Conservation (phyloP, 2,113 vertebrate species). For the Brachyhypopomus gauderio region DNA sequence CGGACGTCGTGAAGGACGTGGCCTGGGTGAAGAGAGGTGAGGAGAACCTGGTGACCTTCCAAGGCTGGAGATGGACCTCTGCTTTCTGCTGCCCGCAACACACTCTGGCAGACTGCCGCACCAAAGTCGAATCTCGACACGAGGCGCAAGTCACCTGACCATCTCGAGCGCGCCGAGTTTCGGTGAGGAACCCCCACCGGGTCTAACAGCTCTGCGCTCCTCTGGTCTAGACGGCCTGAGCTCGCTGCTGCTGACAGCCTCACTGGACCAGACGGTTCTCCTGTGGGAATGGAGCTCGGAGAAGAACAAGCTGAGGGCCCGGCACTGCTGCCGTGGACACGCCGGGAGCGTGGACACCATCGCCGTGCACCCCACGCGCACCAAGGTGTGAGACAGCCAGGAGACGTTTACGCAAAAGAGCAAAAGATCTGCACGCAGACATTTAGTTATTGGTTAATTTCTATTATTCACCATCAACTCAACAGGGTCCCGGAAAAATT, state of each 20-base stretch:
- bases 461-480: too few species aligned
- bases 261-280: slow-evolving; percentile 91
- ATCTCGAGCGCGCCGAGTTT: too few species aligned
- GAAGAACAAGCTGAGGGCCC: slow-evolving; percentile 86
- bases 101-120: too few species aligned
- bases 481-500: too few species aligned
- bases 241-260: slow-evolving; percentile 88
- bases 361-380: slow-evolving; percentile 82
- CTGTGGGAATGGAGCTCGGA: slow-evolving; percentile 97
- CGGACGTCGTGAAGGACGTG: slow-evolving; percentile 94
- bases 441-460: too few species aligned
- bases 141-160: too few species aligned
- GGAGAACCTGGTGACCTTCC: too few species aligned
- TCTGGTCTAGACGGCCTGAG: slow-evolving; percentile 79
- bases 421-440: background rate
- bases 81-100: too few species aligned
- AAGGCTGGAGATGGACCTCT: too few species aligned
- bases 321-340: slow-evolving; percentile 93
- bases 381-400: slow-evolving; percentile 75
- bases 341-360: slow-evolving; percentile 88
- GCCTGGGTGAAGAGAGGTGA: slow-evolving; percentile 94
- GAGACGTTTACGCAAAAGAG: background rate
- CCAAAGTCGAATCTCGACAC: too few species aligned
- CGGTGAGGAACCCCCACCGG: background rate
- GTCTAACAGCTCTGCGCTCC: background rate